Evolutionary conservation across 2,888 invertebrate species (phyloP).

Genomic region (Apodemia zela): DNA sequence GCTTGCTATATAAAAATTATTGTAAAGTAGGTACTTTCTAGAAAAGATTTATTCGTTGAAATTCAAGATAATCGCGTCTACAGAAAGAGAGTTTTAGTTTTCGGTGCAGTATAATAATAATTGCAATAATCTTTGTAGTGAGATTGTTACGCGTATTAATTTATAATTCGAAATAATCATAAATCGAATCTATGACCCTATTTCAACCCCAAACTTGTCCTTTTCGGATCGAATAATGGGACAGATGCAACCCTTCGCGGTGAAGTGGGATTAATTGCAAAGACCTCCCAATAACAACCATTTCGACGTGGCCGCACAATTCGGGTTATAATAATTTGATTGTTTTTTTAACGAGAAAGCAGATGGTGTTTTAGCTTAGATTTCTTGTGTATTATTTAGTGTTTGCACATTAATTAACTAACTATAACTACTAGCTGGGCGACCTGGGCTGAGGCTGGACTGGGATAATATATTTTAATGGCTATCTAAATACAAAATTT

Average conservation of each 20-base stretch:
- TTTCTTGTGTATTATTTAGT: not conserved
- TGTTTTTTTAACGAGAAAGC: not conserved
- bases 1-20: too few species aligned
- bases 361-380: constrained; percentile 7
- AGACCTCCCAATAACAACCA: constrained; percentile 18
- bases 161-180: not conserved
- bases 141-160: not conserved
- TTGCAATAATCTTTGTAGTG: too few species aligned
- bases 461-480: too few species aligned
- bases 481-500: too few species aligned
- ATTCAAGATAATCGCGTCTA: too few species aligned
- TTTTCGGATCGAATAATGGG: constrained; percentile 20
- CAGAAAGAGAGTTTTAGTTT: too few species aligned
- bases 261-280: constrained; percentile 33
- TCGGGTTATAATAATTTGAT: constrained; percentile 7
- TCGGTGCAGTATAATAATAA: too few species aligned
- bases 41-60: too few species aligned
- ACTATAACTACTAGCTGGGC: too few species aligned
- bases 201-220: not conserved
- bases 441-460: too few species aligned
- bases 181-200: not conserved
- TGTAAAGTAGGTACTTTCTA: too few species aligned
- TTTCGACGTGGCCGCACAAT: constrained; percentile 9
- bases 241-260: constrained; percentile 33
- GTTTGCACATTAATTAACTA: not conserved